A percentile compares a stretch with the other conserved stretches of the same genome.
These are phyloP conservation scores for Channallabes apus DNA, from an alignment of 2,797 vertebrate species.

Conservation along the genomic window DNA sequence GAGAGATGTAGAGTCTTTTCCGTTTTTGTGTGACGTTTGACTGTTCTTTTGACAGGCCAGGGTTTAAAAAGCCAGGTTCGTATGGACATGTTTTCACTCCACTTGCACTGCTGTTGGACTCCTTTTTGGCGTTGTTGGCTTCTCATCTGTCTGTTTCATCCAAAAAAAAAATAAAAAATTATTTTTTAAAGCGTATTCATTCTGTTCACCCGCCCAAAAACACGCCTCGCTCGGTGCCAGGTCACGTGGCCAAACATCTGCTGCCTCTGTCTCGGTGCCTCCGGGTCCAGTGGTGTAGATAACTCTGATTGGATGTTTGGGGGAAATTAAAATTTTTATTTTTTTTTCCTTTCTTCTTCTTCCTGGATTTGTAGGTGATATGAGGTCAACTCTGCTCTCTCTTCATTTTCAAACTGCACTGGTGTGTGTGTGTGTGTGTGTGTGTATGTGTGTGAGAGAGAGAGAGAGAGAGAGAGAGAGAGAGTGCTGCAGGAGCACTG, in stretches of 20 bases:
- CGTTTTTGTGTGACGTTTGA: constrained; percentile 99
- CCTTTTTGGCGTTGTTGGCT: constrained; percentile 88
- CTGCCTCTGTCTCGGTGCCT: neutral
- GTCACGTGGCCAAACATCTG: constrained; percentile 24
- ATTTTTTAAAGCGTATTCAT: constrained; percentile 67
- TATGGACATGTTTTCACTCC: constrained; percentile 99
- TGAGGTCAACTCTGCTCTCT: constrained; percentile 49
- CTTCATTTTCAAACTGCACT: constrained; percentile 46
- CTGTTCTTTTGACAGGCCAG: constrained; percentile 99
- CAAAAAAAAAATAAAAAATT: too few relatives aligned
- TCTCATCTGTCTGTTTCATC: constrained; percentile 70
- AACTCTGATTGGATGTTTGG: constrained; percentile 7
- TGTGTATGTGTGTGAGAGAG: too few relatives aligned
- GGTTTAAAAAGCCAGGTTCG: constrained; percentile 99
- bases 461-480: constrained; percentile 32
- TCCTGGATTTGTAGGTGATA: constrained; percentile 24
- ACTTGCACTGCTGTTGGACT: constrained; percentile 99
- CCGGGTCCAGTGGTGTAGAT: neutral
- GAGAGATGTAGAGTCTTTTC: constrained; percentile 94
- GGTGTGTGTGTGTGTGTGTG: constrained; percentile 36
- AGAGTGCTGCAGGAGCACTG: constrained; percentile 61
- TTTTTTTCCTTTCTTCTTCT: constrained; percentile 14
- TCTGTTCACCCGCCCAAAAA: constrained; percentile 68
- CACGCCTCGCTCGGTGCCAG: constrained; percentile 59
- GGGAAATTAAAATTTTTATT: neutral